Percentiles rank a stretch among this genome's conserved stretches.
Conservation (phyloP, 2,888 invertebrate genomes). For the Chymomyza caudatula region DNA sequence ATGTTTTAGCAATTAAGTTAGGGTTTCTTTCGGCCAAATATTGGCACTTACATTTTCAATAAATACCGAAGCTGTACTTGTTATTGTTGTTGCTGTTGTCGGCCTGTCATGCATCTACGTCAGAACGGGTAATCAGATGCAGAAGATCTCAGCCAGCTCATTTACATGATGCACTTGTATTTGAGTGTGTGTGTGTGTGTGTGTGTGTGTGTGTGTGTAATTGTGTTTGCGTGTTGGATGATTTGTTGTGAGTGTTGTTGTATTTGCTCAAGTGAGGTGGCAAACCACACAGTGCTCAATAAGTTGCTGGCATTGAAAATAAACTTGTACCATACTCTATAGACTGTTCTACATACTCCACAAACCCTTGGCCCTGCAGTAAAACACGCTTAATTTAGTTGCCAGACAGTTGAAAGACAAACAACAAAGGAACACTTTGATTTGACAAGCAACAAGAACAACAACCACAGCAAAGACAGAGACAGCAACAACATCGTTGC, state of each 20-base stretch:
- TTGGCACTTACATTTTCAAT: constrained; percentile 64
- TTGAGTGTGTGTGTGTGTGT: not conserved
- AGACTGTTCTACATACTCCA: constrained; percentile 14
- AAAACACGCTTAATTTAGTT: constrained; percentile 57
- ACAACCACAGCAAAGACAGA: constrained; percentile 9
- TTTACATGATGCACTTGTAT: constrained; percentile 41
- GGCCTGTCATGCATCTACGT: not conserved
- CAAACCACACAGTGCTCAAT: constrained; percentile 31
- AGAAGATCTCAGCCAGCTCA: constrained; percentile 24
- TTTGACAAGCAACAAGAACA: constrained; percentile 34
- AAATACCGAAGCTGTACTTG: constrained; percentile 37
- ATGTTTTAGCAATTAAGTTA: constrained; percentile 61
- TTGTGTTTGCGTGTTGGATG: not conserved
- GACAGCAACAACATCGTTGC: constrained; percentile 12
- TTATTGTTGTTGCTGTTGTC: not conserved
- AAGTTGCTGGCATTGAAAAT: constrained; percentile 48
- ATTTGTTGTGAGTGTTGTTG: constrained; percentile 9
- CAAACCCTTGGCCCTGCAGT: constrained; percentile 10
- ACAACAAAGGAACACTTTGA: constrained; percentile 69
- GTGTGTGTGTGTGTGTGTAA: not conserved
- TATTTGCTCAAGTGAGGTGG: constrained; percentile 28
- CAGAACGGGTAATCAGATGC: not conserved
- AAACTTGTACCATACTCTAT: constrained; percentile 33
- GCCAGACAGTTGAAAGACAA: constrained; percentile 49
- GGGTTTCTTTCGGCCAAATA: constrained; percentile 61